Conservation (phyloP, 2,888 invertebrate species). For the Oxystoma pomonae region DNA sequence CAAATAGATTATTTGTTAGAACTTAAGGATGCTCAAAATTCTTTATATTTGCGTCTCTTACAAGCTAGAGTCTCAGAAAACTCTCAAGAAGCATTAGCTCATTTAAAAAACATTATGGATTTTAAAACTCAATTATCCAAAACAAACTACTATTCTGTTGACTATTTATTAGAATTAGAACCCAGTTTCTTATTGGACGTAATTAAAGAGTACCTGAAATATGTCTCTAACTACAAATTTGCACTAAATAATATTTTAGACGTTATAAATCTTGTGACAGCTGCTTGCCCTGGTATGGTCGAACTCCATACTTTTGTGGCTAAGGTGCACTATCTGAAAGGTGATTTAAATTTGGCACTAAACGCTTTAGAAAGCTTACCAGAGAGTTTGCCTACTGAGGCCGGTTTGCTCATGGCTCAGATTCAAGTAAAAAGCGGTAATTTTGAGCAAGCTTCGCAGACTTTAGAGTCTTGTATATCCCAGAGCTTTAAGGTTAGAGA, state of each 20-base stretch:
- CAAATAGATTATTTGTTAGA: slow-evolving; percentile 85
- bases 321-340: slow-evolving; percentile 75
- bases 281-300: slow-evolving; percentile 78
- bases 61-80: slow-evolving; percentile 61
- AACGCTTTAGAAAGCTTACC: slow-evolving; percentile 64
- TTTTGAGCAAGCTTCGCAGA: slow-evolving; percentile 76
- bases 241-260: slow-evolving; percentile 17
- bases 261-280: slow-evolving; percentile 66
- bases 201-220: slow-evolving; percentile 70
- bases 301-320: slow-evolving; percentile 66
- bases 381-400: slow-evolving; percentile 78
- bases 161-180: slow-evolving; percentile 72
- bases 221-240: slow-evolving; percentile 53
- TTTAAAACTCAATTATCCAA: slow-evolving; percentile 51
- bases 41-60: slow-evolving; percentile 63
- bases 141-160: slow-evolving; percentile 65
- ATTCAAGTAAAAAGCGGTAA: slow-evolving; percentile 69
- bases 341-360: slow-evolving; percentile 70
- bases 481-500: slow-evolving; percentile 91
- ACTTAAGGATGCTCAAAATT: slow-evolving; percentile 64
- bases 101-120: slow-evolving; percentile 61
- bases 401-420: slow-evolving; percentile 82
- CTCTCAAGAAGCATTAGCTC: slow-evolving; percentile 54
- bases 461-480: slow-evolving; percentile 81
- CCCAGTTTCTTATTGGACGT: slow-evolving; percentile 82